A percentile compares a stretch with the other conserved stretches of the same genome.
phyloP scores from a whole-genome alignment of 2,888 invertebrate species.

The Mythimna vitellina region DNA sequence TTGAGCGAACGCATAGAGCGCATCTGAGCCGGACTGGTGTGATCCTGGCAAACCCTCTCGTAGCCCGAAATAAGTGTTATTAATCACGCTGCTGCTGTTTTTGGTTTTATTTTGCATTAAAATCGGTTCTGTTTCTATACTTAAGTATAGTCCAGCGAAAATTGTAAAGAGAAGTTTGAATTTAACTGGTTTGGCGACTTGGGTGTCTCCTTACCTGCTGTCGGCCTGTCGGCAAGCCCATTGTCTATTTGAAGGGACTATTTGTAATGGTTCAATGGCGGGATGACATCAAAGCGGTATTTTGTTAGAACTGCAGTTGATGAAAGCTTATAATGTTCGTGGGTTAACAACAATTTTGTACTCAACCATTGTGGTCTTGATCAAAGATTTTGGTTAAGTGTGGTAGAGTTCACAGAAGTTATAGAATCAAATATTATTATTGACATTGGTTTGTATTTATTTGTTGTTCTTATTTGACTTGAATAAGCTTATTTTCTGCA shows the following conservation, averaged over 20 bases:
- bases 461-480: background rate
- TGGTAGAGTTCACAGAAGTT: conserved; percentile 11
- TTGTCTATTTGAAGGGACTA: conserved; percentile 34
- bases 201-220: conserved; percentile 61
- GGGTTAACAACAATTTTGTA: conserved; percentile 2
- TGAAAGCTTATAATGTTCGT: conserved; percentile 32
- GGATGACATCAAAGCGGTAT: conserved; percentile 52
- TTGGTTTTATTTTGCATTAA: conserved; percentile 66
- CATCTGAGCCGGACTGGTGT: conserved; percentile 73
- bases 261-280: conserved; percentile 48
- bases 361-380: conserved; percentile 8
- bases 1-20: conserved; percentile 81
- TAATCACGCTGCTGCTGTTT: conserved; percentile 68
- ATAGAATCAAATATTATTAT: background rate
- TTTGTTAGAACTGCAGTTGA: conserved; percentile 30
- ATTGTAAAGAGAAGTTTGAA: conserved; percentile 27
- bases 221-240: conserved; percentile 41
- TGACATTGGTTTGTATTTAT: background rate
- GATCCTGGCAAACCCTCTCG: conserved; percentile 72
- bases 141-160: conserved; percentile 26
- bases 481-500: conserved; percentile 14
- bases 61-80: conserved; percentile 75
- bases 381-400: background rate
- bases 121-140: conserved; percentile 35
- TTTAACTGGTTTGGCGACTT: conserved; percentile 54